Evolutionary conservation across 2,888 invertebrate species (phyloP).

Genomic region (Harpagoxenus sublaevis): DNA sequence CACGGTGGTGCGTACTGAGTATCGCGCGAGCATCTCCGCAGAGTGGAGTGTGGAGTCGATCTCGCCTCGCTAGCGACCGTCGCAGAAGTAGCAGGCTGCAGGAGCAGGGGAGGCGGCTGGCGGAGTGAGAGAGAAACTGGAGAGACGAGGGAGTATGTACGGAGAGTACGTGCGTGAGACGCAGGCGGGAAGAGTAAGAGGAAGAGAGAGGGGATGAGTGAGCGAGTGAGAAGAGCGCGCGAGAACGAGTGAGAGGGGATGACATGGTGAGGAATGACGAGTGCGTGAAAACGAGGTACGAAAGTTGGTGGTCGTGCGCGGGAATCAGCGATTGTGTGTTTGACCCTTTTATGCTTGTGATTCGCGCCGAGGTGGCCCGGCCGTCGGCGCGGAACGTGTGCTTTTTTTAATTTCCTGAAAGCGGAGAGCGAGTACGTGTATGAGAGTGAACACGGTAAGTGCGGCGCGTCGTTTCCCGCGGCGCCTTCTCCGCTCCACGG

Average conservation of each 20-base stretch:
- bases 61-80: conserved; percentile 72
- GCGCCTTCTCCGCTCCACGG: conserved; percentile 53
- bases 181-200: conserved; percentile 16
- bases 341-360: conserved; percentile 81
- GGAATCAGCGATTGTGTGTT: conserved; percentile 84
- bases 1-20: conserved; percentile 81
- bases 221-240: conserved; percentile 45
- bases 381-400: conserved; percentile 79
- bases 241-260: conserved; percentile 61
- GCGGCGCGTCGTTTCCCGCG: conserved; percentile 63
- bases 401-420: conserved; percentile 75
- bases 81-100: conserved; percentile 60
- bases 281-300: conserved; percentile 83
- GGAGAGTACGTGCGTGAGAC: conserved; percentile 5
- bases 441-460: conserved; percentile 78
- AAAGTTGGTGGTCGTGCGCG: conserved; percentile 83
- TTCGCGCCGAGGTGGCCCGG: conserved; percentile 74
- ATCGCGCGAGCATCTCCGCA: conserved; percentile 68
- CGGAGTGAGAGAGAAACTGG: neutral
- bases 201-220: conserved; percentile 29
- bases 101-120: neutral
- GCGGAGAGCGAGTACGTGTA: conserved; percentile 74
- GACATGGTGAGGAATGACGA: conserved; percentile 74
- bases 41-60: conserved; percentile 45
- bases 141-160: conserved; percentile 6